Conservation (phyloP, 2,797 vertebrate species). For the Sphenopsis melanotis region DNA sequence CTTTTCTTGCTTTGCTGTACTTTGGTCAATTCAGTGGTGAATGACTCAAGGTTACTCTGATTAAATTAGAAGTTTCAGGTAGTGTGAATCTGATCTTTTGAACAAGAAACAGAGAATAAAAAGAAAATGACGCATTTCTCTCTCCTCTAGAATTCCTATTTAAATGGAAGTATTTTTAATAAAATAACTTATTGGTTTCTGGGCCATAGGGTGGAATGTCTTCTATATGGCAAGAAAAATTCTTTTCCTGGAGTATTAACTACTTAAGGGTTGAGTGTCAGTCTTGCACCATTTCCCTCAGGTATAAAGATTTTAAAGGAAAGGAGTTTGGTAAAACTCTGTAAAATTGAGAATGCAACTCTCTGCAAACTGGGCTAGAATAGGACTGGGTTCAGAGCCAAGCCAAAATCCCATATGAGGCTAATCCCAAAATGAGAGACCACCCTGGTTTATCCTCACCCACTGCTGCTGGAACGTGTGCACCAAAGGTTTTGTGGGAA, state of each 20-base stretch:
- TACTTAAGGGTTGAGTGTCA: neutral
- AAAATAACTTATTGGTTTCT: neutral
- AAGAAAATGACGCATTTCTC: neutral
- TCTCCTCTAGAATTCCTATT: neutral
- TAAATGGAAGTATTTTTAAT: neutral
- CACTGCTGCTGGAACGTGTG: neutral
- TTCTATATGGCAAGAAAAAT: neutral
- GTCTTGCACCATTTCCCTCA: neutral
- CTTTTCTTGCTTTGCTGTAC: neutral
- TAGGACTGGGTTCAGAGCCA: neutral
- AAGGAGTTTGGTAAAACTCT: neutral
- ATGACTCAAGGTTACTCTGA: neutral
- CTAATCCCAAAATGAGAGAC: neutral
- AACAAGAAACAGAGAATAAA: neutral
- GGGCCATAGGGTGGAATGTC: neutral
- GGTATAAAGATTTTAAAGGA: neutral
- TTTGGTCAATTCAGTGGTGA: neutral
- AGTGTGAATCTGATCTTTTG: neutral
- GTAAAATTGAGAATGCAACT: neutral
- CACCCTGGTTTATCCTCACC: neutral
- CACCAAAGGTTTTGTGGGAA: conserved; percentile 14
- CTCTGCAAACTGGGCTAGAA: neutral
- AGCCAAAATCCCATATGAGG: neutral
- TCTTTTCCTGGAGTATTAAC: neutral
- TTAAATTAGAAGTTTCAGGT: neutral